Evolutionary conservation across 2,113 vertebrate species (phyloP).

Genomic region (Cyanoderma ruficeps): DNA sequence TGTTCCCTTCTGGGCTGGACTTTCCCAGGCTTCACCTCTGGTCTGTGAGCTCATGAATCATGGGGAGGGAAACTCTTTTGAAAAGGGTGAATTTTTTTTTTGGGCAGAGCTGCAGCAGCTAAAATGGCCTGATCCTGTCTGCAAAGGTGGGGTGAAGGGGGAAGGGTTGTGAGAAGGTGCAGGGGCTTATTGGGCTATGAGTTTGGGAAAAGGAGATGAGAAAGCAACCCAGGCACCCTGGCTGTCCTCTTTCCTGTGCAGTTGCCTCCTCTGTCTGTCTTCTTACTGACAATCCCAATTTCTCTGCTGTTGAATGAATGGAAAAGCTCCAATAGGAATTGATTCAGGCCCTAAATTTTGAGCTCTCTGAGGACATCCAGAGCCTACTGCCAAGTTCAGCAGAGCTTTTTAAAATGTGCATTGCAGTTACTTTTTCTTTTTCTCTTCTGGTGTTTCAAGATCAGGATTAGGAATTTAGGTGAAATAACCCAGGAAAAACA

Average conservation of each 20-base stretch:
- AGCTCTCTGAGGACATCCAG: neutral
- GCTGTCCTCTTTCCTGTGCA: neutral
- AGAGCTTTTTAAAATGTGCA: neutral
- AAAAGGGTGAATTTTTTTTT: neutral
- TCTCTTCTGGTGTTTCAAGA: neutral
- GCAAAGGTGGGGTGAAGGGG: neutral
- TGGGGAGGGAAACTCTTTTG: neutral
- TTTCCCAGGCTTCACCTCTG: slow-evolving; percentile 54
- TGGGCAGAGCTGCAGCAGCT: neutral
- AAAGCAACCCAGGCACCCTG: neutral
- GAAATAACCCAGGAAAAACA: neutral
- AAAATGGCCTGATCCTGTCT: neutral
- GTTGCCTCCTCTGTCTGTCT: neutral
- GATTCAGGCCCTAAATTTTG: slow-evolving; percentile 39
- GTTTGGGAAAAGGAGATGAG: neutral
- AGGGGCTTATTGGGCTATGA: neutral
- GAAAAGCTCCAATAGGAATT: slow-evolving; percentile 39
- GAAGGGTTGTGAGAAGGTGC: neutral
- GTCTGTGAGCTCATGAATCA: neutral
- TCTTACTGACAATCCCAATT: neutral
- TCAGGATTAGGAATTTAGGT: neutral
- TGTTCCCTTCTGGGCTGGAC: slow-evolving; percentile 23
- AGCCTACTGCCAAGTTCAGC: neutral
- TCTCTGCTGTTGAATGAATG: slow-evolving; percentile 25
- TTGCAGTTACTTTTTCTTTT: neutral